Evolutionary conservation across 2,797 vertebrate species (phyloP), one percentile per base, ranked within the genome.

Genomic region (Paratrypauchen microcephalus): DNA sequence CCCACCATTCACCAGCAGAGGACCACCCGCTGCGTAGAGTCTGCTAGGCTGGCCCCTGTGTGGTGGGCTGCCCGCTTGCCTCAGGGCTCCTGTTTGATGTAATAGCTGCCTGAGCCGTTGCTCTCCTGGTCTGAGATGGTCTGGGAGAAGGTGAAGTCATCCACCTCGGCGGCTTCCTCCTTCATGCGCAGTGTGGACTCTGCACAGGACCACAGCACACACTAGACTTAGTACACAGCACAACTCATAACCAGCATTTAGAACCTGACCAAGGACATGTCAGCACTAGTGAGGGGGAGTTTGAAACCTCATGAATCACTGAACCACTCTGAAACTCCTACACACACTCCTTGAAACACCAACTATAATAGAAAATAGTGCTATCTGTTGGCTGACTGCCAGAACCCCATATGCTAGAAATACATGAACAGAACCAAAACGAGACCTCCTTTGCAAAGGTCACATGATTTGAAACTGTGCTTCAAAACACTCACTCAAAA

Each of bases 51-150:
- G 59, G 59, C 4, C 28, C 18, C 36, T 13, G 11, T 1, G 59
- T 61, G 30, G 59, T 61, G 59, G 24, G 32, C 59, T 61, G 19
- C 2, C 28, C 66, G 59, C 58, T 0, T 15, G 64, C 64, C 79
- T 97, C 90, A 98, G 8, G 97, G 97, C 73, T 99, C 96, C 74
- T 98, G 97, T 91, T 97, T 97, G 92, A 97, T 98, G 93, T 96
- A 97, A 92, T 96, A 97, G 93, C 95, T 96, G 92, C 96, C 96
- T 5, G 96, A 97, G 86, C 97, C 96, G 0, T 98, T 97, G 93
- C 97, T 98, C 78, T 99, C 97, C 92, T 98, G 97, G 91, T 98
- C 96, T 0, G 97, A 98, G 1, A 95, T 94, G 89, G 96, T 96
- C 86, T 98, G 97, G 28, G 96, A 95, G 91, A 97, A 98, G 86